Evolutionary conservation across 2,888 invertebrate species (phyloP).

Genomic region (Drosophila diplacantha): DNA sequence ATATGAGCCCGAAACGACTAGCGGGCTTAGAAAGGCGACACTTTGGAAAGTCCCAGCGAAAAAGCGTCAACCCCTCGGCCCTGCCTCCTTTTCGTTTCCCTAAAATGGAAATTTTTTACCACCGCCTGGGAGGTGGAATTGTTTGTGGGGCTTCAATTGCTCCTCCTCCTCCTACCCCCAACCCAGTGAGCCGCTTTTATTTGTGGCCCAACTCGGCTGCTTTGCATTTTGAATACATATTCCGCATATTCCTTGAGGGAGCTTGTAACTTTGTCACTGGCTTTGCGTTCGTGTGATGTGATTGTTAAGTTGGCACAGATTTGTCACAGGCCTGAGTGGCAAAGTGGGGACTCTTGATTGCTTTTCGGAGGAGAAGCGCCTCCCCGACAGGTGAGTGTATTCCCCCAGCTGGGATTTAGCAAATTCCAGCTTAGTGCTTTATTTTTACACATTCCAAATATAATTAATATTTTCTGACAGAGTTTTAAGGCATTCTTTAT

Average conservation of each 20-base stretch:
- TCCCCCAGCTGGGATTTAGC: background rate
- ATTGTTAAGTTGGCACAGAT: constrained; percentile 63
- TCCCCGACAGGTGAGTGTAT: background rate
- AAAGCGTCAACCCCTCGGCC: background rate
- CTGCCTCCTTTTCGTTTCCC: constrained; percentile 15
- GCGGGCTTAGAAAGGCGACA: constrained; percentile 50
- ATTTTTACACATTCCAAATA: background rate
- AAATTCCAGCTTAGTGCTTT: constrained; percentile 2
- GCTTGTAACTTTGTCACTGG: constrained; percentile 46
- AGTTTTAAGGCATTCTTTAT: background rate
- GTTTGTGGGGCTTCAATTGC: constrained; percentile 34
- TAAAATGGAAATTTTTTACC: constrained; percentile 60
- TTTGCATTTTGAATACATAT: constrained; percentile 70
- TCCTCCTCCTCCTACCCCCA: background rate
- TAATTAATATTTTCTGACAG: background rate
- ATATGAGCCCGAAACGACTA: constrained; percentile 60
- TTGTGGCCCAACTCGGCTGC: constrained; percentile 54
- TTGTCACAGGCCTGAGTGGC: constrained; percentile 45
- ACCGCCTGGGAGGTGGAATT: constrained; percentile 14
- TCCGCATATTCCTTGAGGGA: constrained; percentile 27
- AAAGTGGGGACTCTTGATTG: constrained; percentile 17
- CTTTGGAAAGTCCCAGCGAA: constrained; percentile 25
- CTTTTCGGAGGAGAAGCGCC: background rate
- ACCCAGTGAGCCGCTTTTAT: constrained; percentile 51
- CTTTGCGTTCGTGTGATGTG: constrained; percentile 47